phyloP scores from a whole-genome alignment of 2,113 vertebrate genomes.

The Perognathus longimembris region DNA sequence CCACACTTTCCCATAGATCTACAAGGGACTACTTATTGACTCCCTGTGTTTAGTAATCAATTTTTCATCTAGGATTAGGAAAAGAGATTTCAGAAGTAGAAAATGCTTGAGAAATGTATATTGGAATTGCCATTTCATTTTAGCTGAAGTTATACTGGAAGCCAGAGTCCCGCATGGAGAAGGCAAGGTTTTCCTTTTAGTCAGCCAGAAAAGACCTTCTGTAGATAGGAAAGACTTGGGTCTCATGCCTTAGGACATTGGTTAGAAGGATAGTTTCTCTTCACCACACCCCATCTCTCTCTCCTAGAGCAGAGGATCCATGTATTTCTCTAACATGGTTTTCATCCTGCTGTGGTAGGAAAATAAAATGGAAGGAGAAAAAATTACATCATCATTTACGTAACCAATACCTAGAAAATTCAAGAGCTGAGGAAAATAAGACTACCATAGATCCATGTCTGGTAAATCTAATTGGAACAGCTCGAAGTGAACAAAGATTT shows the following conservation, averaged over 20 bases:
- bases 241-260: background rate
- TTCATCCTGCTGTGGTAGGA: background rate
- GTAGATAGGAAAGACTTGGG: background rate
- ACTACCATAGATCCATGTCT: background rate
- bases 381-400: background rate
- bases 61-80: conserved; percentile 11
- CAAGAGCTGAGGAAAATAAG: conserved; percentile 27
- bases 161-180: background rate
- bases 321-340: background rate
- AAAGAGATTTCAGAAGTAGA: conserved; percentile 25
- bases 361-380: conserved; percentile 25
- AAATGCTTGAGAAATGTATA: background rate
- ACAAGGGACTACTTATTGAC: conserved; percentile 11
- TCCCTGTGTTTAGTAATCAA: conserved; percentile 34
- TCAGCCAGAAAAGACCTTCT: background rate
- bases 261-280: background rate
- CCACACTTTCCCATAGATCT: background rate
- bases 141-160: conserved; percentile 4
- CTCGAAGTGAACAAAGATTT: conserved; percentile 33
- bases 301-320: background rate
- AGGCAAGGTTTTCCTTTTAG: background rate
- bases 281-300: too few relatives aligned
- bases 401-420: conserved; percentile 7
- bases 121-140: background rate
- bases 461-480: background rate